Percentiles rank a stretch among this genome's conserved stretches.
phyloP scores from a whole-genome alignment of 2,113 vertebrate species.

The Cairina moschata region DNA sequence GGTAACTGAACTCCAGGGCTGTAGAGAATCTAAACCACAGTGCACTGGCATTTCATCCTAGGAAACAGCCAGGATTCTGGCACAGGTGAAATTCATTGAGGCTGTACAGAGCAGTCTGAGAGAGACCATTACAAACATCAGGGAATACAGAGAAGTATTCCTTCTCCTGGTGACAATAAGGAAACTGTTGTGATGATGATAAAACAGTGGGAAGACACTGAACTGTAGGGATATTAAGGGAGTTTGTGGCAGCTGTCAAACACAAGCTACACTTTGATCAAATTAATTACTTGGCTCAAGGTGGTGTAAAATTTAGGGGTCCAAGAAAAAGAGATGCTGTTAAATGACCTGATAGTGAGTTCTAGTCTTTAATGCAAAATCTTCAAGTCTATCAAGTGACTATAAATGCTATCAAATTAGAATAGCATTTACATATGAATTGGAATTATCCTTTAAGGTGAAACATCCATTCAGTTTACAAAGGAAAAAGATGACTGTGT shows the following conservation, averaged over 20 bases:
- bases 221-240: background rate
- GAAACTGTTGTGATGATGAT: background rate
- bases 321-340: background rate
- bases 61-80: background rate
- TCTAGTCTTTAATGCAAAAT: background rate
- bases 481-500: background rate
- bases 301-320: background rate
- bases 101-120: background rate
- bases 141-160: background rate
- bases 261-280: background rate
- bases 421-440: background rate
- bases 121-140: background rate
- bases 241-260: background rate
- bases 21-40: background rate
- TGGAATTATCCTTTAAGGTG: background rate
- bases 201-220: background rate
- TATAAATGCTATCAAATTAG: slow-evolving; percentile 1
- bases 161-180: background rate
- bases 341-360: background rate
- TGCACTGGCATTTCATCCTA: background rate
- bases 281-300: background rate
- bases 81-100: background rate
- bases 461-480: background rate
- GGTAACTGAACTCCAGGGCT: background rate
- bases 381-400: background rate